Percentiles rank a stretch among this genome's conserved stretches.
Conservation (phyloP, 2,888 invertebrate species). For the Pimpla rufipes region DNA sequence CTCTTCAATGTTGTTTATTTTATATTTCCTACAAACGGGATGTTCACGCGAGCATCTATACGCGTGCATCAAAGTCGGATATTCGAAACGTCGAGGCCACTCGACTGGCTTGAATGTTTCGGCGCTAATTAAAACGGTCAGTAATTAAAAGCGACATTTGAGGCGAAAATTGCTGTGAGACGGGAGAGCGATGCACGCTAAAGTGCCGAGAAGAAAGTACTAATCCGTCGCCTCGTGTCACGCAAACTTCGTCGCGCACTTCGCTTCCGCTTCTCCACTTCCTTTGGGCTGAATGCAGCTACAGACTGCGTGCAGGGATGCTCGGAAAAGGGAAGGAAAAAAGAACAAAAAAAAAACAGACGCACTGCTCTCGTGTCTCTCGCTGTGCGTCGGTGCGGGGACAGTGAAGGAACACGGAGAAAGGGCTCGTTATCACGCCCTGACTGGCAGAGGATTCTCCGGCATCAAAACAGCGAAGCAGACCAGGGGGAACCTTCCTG, state of each 20-base stretch:
- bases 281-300: conserved; percentile 2
- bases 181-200: conserved; percentile 8
- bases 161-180: background rate
- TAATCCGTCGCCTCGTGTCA: conserved; percentile 2
- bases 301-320: conserved; percentile 20
- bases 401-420: conserved; percentile 37
- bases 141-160: conserved; percentile 6
- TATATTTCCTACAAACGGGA: background rate
- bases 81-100: background rate
- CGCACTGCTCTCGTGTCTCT: conserved; percentile 27
- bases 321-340: conserved; percentile 2
- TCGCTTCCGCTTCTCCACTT: background rate
- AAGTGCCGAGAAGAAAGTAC: conserved; percentile 33
- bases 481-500: conserved; percentile 38
- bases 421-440: conserved; percentile 58
- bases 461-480: conserved; percentile 46
- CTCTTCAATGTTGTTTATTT: no score
- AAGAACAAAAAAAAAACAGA: conserved; percentile 14
- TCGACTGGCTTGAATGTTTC: background rate
- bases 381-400: conserved; percentile 43
- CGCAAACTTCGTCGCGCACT: conserved; percentile 2
- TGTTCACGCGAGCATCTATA: no score
- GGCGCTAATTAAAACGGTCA: conserved; percentile 29
- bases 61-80: background rate
- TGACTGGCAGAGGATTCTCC: conserved; percentile 54